Evolutionary conservation across 2,888 invertebrate genomes (phyloP), one percentile per base, ranked within the genome.

Genomic region (Synergus umbraculus): DNA sequence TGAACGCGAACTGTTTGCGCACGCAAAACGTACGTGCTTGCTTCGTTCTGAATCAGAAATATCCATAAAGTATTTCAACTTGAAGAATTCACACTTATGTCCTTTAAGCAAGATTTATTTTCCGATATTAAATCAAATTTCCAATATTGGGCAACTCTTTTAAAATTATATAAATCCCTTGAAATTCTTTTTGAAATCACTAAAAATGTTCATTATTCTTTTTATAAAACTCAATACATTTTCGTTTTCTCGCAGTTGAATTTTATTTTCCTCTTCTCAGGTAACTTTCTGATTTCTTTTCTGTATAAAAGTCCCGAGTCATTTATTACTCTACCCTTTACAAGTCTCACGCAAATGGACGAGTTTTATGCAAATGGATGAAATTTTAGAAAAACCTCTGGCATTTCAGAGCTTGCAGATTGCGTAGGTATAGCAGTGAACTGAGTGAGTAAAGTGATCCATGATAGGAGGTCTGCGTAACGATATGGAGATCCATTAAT

Each of bases 401-500:
- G 49, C 43, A 69, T 29, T 69, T 49, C 8, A 29, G 69, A 49
- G 44, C 37, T 49, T n/a, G 29, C 49, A 22, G 49, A 10, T 10
- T 69, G 69, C 49, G 69, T 69, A 49, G n/a, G 69, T 37, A 49
- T 69, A 49, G n/a, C 69, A 69, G 49, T 46, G n/a, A 69, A n/a
- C 15, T 46, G 22, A 67, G 67, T 54, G 69, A 69, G 69, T 69
- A 54, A 69, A 69, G 69, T 69, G 69, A 69, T 69, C 69, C 49
- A 69, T 69, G 69, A 69, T 69, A 69, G 49, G 29, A 29, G 69
- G 69, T 69, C 69, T 69, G 69, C 69, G 49, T 69, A 69, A 54
- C 69, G 69, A 46, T 69, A 69, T 69, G 49, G 69, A 69, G 69
- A 69, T 69, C 69, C 69, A 69, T 69, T 69, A 49, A 69, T 69